Percentiles rank a stretch among this genome's conserved stretches.
These are phyloP conservation scores for Myripristis jacobus DNA, from an alignment of 2,797 vertebrate species.

Conservation along the genomic window DNA sequence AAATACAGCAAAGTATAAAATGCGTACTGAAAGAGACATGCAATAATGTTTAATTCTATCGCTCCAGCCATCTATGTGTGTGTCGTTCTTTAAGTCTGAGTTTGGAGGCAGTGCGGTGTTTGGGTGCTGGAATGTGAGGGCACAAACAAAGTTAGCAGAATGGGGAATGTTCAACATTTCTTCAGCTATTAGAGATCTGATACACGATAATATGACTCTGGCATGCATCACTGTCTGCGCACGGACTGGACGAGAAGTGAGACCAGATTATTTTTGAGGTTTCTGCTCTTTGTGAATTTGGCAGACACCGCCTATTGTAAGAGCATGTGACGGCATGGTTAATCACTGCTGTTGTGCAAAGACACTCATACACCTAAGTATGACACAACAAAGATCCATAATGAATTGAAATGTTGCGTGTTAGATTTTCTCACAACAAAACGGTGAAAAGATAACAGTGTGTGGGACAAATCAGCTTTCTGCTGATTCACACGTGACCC, in stretches of 20 bases:
- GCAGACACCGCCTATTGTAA: background rate
- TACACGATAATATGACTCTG: conserved; percentile 42
- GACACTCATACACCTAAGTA: too few species aligned
- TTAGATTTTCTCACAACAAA: background rate
- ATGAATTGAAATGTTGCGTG: background rate
- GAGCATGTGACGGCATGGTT: background rate
- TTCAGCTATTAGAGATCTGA: conserved; percentile 35
- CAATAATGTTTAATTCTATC: background rate
- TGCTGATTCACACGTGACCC: conserved; percentile 40
- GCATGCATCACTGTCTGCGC: background rate
- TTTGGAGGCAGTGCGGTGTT: conserved; percentile 20
- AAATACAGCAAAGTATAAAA: conserved; percentile 12
- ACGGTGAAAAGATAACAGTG: background rate
- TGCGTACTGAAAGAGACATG: background rate
- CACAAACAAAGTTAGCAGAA: conserved; percentile 26
- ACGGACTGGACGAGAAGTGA: background rate
- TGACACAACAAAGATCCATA: too few species aligned
- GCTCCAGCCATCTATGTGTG: background rate
- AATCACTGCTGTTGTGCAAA: background rate
- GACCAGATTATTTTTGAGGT: conserved; percentile 26
- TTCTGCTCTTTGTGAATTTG: background rate
- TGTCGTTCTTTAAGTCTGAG: background rate
- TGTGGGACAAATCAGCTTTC: background rate
- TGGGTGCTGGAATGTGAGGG: conserved; percentile 15
- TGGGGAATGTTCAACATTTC: conserved; percentile 20